phyloP scores from a whole-genome alignment of 2,888 invertebrate genomes.

The Acronicta leporina region DNA sequence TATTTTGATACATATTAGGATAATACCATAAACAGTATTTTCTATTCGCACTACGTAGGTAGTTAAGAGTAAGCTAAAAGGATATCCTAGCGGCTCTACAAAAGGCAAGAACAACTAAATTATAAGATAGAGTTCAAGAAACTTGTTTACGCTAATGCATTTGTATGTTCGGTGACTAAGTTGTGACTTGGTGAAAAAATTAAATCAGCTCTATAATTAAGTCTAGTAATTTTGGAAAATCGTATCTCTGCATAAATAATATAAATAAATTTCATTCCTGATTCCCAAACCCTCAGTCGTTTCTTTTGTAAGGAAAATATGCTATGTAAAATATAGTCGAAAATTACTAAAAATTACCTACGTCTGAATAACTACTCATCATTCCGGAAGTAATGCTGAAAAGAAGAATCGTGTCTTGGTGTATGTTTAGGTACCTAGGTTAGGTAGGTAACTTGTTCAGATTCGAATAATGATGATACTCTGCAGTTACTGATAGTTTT shows the following conservation, averaged over 20 bases:
- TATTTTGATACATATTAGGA: constrained; percentile 62
- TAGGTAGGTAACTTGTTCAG: too few relatives aligned
- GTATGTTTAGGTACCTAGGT: too few relatives aligned
- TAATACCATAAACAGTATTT: constrained; percentile 23
- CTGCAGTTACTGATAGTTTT: too few relatives aligned
- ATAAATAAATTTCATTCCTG: not conserved
- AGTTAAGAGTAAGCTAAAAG: not conserved
- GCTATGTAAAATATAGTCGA: not conserved
- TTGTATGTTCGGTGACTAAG: constrained; percentile 2
- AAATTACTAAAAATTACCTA: too few relatives aligned
- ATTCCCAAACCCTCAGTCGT: not conserved
- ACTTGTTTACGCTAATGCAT: not conserved
- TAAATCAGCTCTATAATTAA: constrained; percentile 5
- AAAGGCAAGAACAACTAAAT: not conserved
- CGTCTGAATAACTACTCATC: too few relatives aligned
- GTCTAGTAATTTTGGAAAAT: not conserved
- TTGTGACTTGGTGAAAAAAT: not conserved
- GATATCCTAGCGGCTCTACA: not conserved
- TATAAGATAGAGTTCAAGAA: not conserved
- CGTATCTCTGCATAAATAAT: not conserved
- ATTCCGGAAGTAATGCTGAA: too few relatives aligned
- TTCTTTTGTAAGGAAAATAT: constrained; percentile 14
- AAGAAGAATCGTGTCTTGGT: too few relatives aligned
- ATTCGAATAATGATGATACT: too few relatives aligned
- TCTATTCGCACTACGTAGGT: not conserved